Percentiles rank a stretch among this genome's conserved stretches.
These are phyloP conservation scores for Masnerella sp. DNA, from an alignment of 2,888 invertebrate species.

Conservation along the genomic window DNA sequence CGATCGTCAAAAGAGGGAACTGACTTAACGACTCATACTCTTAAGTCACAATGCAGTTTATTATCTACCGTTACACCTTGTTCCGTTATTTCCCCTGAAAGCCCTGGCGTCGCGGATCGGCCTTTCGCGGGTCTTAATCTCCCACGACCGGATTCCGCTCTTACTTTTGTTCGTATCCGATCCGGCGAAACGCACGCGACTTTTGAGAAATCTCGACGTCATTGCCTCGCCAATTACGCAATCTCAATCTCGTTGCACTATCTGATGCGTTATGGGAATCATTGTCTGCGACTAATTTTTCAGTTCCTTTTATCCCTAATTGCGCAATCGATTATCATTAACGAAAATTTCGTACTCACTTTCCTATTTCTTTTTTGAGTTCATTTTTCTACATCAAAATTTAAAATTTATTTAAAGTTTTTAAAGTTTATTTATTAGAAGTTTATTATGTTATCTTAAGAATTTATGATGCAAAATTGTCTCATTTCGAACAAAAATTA, in stretches of 20 bases:
- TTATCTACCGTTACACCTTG: slow-evolving; percentile 60
- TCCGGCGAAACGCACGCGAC: slow-evolving; percentile 52
- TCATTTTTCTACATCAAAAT: too few relatives aligned
- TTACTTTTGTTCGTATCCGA: slow-evolving; percentile 56
- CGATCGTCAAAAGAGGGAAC: slow-evolving; percentile 36
- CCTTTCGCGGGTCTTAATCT: slow-evolving; percentile 55
- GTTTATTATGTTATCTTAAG: too few relatives aligned
- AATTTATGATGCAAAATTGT: too few relatives aligned
- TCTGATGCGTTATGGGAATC: slow-evolving; percentile 27
- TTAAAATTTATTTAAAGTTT: too few relatives aligned
- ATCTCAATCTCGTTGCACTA: slow-evolving; percentile 29
- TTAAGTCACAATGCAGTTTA: slow-evolving; percentile 51
- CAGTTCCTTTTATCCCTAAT: not conserved
- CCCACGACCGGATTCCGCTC: slow-evolving; percentile 58
- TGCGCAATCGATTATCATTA: too few relatives aligned
- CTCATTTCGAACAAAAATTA: too few relatives aligned
- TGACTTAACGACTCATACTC: slow-evolving; percentile 40
- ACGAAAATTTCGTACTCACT: too few relatives aligned
- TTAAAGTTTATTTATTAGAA: too few relatives aligned
- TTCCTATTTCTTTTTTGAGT: too few relatives aligned
- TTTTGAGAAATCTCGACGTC: slow-evolving; percentile 52
- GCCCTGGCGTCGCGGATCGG: slow-evolving; percentile 40
- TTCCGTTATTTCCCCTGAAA: slow-evolving; percentile 51
- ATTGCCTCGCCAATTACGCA: slow-evolving; percentile 48
- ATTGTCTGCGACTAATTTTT: not conserved